Evolutionary conservation across 2,797 vertebrate species (phyloP).

Genomic region (Crenuchus spilurus): DNA sequence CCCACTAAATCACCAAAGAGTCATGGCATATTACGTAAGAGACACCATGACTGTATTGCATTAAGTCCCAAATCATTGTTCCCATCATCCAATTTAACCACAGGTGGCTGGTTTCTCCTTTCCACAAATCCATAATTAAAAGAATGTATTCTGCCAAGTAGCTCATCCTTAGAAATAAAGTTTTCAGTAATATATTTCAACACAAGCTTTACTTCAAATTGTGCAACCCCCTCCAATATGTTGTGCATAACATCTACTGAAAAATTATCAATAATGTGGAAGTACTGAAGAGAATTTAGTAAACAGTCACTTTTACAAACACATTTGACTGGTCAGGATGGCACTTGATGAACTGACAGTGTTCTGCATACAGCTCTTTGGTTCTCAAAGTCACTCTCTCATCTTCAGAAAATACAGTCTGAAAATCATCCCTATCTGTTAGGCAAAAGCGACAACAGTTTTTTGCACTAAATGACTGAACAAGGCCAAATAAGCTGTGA

Average conservation of each 20-base stretch:
- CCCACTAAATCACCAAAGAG: not conserved
- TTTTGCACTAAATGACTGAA: conserved; percentile 34
- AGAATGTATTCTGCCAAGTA: conserved; percentile 35
- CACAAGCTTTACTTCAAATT: conserved; percentile 37
- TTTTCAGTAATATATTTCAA: conserved; percentile 1
- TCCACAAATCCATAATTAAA: conserved; percentile 41
- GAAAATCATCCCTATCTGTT: conserved; percentile 17
- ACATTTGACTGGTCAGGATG: conserved; percentile 13
- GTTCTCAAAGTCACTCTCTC: conserved; percentile 5
- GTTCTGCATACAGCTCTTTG: not conserved
- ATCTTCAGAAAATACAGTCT: conserved; percentile 46
- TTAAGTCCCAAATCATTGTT: not conserved
- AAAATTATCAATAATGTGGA: conserved; percentile 21
- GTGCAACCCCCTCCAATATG: conserved; percentile 33
- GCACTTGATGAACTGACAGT: not conserved
- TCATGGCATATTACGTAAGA: not conserved
- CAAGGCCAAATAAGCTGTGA: conserved; percentile 38
- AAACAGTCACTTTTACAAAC: conserved; percentile 18
- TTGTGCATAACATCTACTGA: conserved; percentile 38
- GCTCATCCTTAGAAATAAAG: conserved; percentile 11
- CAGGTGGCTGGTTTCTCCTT: conserved; percentile 10
- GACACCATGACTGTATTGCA: not conserved
- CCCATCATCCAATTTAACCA: conserved; percentile 19
- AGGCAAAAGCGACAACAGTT: conserved; percentile 40
- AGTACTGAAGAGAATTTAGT: conserved; percentile 37